Evolutionary conservation across 2,888 invertebrate species (phyloP), one percentile per base, ranked within the genome.

Genomic region (Octodonta nipae): DNA sequence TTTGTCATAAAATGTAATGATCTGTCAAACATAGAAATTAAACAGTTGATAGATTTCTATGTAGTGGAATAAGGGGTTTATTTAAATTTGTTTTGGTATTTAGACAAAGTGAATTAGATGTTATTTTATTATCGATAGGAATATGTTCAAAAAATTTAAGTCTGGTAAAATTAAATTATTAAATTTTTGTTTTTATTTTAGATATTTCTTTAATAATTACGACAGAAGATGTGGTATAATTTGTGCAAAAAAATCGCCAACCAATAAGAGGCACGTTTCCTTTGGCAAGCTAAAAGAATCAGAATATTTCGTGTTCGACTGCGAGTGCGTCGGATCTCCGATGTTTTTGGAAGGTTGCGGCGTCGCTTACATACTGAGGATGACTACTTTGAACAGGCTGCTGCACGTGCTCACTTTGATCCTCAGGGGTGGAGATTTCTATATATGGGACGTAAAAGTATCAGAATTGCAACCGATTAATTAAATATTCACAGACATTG

Each of bases 261-360:
- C 70, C 38, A 22, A 22, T 4, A 56, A 54, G 33, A 46, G 54
- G 11, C 50, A 56, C 34, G 41, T 57, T 1, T 52, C 57, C 1
- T 61, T 62, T 33, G 61, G 60, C 3, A 60, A 60, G 41, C 39
- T 51, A 2, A 40, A 44, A 15, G 62, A 61, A 1, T 49, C 55
- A 8, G 75, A 75, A 7, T 78, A 74, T 47, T 78, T 74, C 43
- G 70, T 78, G 72, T 78, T 68, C 49, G 78, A 78, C 46, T 73
- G 73, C 42, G 73, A 75, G 54, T 68, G 68, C 37, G 59, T 63
- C 42, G 76, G 77, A 5, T 57, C 65, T 3, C 77, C 76, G 0
- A 52, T 76, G 45, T 78, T 75, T 49, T 56, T 65, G 15, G 69
- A 72, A 1, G 68, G 32, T 26, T 35, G n/a, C 13, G 58, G 57